A percentile compares a stretch with the other conserved stretches of the same genome.
Evolutionary conservation across 2,113 vertebrate species (phyloP).

Genomic region (Siniperca chuatsi): DNA sequence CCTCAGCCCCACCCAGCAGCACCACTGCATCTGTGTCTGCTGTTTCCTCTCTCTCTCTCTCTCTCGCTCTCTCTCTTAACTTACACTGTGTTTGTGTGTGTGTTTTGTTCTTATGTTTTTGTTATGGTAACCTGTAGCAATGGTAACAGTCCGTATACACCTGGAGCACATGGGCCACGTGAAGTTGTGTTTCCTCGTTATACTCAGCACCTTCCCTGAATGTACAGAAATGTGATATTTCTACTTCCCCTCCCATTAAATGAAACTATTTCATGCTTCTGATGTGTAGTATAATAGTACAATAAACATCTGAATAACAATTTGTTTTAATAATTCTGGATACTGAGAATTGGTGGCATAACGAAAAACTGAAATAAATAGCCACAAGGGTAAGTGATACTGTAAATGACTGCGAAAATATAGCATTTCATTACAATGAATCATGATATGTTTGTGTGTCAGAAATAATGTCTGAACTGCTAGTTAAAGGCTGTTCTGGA

Average conservation of each 20-base stretch:
- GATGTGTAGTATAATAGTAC: not conserved
- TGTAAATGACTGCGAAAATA: slow-evolving; percentile 34
- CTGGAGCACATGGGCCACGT: not conserved
- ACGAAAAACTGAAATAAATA: slow-evolving; percentile 46
- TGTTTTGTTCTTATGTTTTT: slow-evolving; percentile 22
- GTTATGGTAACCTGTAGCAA: slow-evolving; percentile 28
- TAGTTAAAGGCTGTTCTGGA: slow-evolving; percentile 56
- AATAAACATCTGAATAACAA: slow-evolving; percentile 22
- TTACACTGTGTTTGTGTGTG: not conserved
- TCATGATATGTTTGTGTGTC: slow-evolving; percentile 29
- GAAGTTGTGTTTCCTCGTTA: not conserved
- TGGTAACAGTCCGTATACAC: slow-evolving; percentile 4
- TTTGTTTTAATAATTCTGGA: slow-evolving; percentile 31
- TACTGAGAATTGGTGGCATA: slow-evolving; percentile 6
- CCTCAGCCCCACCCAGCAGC: slow-evolving; percentile 31
- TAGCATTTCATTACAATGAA: slow-evolving; percentile 44
- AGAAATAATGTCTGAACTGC: slow-evolving; percentile 35
- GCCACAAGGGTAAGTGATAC: slow-evolving; percentile 30
- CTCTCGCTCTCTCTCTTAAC: slow-evolving; percentile 13
- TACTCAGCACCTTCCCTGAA: not conserved
- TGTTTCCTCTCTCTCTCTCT: slow-evolving; percentile 5
- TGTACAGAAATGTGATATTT: slow-evolving; percentile 5
- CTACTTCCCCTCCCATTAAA: not conserved
- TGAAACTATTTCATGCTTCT: slow-evolving; percentile 6
- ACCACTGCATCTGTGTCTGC: slow-evolving; percentile 19